A percentile compares a stretch with the other conserved stretches of the same genome.
phyloP scores from a whole-genome alignment of 2,797 vertebrate genomes.

The Sibirionetta formosa region DNA sequence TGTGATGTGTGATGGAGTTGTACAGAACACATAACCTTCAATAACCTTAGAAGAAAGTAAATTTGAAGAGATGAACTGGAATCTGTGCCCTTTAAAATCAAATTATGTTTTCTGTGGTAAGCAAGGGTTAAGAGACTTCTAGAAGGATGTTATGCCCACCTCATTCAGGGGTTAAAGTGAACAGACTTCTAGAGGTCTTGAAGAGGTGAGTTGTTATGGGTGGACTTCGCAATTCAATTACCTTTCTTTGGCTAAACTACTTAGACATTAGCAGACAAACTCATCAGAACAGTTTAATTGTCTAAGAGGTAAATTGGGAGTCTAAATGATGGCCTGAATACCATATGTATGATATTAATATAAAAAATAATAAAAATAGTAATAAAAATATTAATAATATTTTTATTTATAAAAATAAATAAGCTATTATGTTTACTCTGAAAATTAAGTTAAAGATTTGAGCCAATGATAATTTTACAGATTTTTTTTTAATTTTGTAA shows the following conservation, averaged over 20 bases:
- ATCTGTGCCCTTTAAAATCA: neutral
- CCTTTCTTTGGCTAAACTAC: neutral
- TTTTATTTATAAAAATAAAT: too few species aligned
- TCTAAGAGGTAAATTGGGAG: neutral
- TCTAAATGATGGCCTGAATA: neutral
- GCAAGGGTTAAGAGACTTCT: neutral
- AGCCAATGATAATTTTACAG: neutral
- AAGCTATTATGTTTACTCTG: neutral
- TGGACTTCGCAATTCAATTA: neutral
- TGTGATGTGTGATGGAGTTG: neutral
- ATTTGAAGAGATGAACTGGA: neutral
- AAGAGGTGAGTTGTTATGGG: accelerated
- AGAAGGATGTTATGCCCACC: neutral
- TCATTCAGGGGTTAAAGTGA: neutral
- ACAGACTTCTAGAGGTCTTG: neutral
- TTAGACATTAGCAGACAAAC: neutral
- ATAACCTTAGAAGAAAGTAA: neutral
- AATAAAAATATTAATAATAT: neutral
- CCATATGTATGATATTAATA: neutral
- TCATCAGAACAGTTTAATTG: neutral
- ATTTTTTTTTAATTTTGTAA: neutral
- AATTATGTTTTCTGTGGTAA: neutral
- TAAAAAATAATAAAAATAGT: neutral
- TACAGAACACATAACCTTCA: neutral
- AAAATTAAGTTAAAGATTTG: neutral